Evolutionary conservation across 2,113 vertebrate species (phyloP), one percentile per base, ranked within the genome.

Genomic region (Bujurquina vittata): DNA sequence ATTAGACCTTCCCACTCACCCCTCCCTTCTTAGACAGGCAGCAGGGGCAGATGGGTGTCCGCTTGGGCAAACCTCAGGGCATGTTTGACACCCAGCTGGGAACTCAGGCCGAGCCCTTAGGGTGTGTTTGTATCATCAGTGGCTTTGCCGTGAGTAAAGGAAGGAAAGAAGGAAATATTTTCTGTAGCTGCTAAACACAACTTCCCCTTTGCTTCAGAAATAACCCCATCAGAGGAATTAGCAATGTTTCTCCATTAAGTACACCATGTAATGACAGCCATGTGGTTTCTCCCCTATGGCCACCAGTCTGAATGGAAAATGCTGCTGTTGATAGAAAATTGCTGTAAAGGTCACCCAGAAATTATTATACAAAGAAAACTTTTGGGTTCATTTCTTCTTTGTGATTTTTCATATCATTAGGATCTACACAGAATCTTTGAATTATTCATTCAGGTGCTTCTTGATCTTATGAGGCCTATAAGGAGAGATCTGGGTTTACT

Each of bases 71-170:
- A 91, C 90, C 80, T 57, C 77, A 37, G 93, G 92, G 86, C 84
- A 81, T 67, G 81, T 93, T 84, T 91, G 89, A 88, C 89, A 94
- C 90, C 76, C 93, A 94, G 93, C 89, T 91, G 93, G 92, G 82
- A 82, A 82, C 78, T 89, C 33, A 33, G 63, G 73, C 83, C 6
- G 22, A 37, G 17, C 65, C 88, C 79, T 75, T n/a, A 7, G 86
- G 88, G 37, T 73, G 49, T 82, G 59, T 73, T 81, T 23, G 74
- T 55, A 69, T 72, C 67, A 6, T 75, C 74, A 63, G 55, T 2
- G 23, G 56, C 23, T 75, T 52, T 81, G 80, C 83, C 78, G 31
- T 1, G n/a, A 73, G 59, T 59, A 59, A 5, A 5, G 33, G 33
- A 60, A 75, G 84, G 11, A 85, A 80, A 31, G 57, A 73, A 33